Conservation (phyloP, 2,797 vertebrate genomes). For the Buphagus erythrorhynchus region DNA sequence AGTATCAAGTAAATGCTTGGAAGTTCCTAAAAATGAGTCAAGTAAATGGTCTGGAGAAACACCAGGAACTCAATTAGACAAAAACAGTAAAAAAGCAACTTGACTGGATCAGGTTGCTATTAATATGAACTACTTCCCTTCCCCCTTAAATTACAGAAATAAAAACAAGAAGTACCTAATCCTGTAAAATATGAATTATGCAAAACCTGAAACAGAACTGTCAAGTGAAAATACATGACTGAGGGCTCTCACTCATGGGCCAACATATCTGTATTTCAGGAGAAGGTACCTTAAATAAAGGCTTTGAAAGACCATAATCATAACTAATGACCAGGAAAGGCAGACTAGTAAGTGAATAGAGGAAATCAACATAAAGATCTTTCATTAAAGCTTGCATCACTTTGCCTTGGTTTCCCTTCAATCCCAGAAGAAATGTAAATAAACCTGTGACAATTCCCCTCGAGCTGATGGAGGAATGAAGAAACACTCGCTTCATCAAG, state of each 20-base stretch:
- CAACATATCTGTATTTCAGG: not conserved
- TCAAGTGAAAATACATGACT: not conserved
- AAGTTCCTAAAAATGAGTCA: slow-evolving; percentile 5
- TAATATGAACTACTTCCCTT: slow-evolving; percentile 3
- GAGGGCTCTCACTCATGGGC: not conserved
- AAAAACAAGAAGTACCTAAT: slow-evolving; percentile 31
- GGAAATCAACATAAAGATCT: not conserved
- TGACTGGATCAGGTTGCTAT: not conserved
- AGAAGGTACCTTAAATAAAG: not conserved
- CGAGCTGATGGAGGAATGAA: not conserved
- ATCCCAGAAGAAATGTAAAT: slow-evolving; percentile 14
- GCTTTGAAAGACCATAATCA: not conserved
- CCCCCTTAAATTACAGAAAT: slow-evolving; percentile 29
- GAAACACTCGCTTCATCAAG: not conserved
- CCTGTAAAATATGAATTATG: not conserved
- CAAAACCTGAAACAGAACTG: not conserved
- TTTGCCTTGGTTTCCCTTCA: not conserved
- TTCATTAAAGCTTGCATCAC: not conserved
- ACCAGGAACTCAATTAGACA: not conserved
- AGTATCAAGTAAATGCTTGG: not conserved
- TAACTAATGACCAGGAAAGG: not conserved
- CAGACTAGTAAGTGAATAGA: not conserved
- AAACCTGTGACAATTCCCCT: not conserved
- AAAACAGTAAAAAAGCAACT: not conserved
- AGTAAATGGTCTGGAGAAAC: not conserved